Evolutionary conservation across 2,888 invertebrate species (phyloP), one percentile per base, ranked within the genome.

Genomic region (Hylaea fasciaria): DNA sequence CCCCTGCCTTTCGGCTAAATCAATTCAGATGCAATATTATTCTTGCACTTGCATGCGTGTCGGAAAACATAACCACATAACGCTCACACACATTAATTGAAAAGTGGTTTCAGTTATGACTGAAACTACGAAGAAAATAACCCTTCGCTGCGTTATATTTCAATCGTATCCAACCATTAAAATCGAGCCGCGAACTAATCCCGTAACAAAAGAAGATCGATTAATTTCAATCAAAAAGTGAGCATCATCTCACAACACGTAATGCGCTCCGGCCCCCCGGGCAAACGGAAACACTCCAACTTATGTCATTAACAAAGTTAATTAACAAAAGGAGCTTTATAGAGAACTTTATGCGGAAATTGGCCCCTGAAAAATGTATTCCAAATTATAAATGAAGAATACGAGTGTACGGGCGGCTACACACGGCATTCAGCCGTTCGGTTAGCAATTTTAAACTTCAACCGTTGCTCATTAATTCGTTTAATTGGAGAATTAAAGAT

Each of bases 271-370:
- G 8, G 8, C 65, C 64, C 64, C 57, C 39, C 64, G 63, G 56
- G 65, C 69, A 70, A 69, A 71, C 60, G 65, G 62, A 69, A 73
- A 64, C 71, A 52, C 56, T 61, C 48, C 60, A 80, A 80, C 76
- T 80, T 79, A 72, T 64, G 71, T 78, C 80, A 80, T 81, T 78
- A 81, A 71, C 64, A 58, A 70, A 70, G 68, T 70, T 70, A 70
- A 70, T 70, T 70, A 70, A 68, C 68, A 66, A 70, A 70, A 65
- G 61, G 62, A 65, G 81, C 83, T 83, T 81, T 82, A 82, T 83
- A 72, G 75, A 72, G 72, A 82, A 84, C 73, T 82, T 82, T 68
- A 32, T 29, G 65, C 46, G 72, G 62, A 71, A 64, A 66, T 69
- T 64, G 69, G 52, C 60, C 59, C 51, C 54, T 63, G 49, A 69